Evolutionary conservation across 2,113 vertebrate species (phyloP).

Genomic region (Chelonoidis abingdonii): DNA sequence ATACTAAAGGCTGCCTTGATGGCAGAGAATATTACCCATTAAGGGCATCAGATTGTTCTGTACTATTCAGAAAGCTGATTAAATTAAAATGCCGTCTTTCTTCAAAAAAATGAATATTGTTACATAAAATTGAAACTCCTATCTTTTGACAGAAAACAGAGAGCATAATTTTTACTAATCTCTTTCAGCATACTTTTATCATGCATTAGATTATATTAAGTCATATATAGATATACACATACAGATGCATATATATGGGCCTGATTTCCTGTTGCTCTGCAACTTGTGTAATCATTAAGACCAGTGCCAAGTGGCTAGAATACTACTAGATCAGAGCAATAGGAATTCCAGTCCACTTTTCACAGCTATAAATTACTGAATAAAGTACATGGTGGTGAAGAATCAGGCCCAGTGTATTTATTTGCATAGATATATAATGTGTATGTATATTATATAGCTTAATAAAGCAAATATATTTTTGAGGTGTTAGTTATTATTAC

Average conservation of each 20-base stretch:
- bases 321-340: neutral
- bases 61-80: constrained; percentile 6
- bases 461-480: neutral
- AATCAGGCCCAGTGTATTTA: fast-evolving
- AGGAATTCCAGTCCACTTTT: neutral
- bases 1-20: neutral
- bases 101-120: neutral
- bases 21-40: neutral
- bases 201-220: fast-evolving
- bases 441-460: neutral
- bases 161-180: neutral
- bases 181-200: neutral
- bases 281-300: neutral
- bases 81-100: neutral
- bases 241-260: neutral
- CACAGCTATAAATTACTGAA: neutral
- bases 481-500: too few relatives aligned
- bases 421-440: fast-evolving
- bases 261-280: fast-evolving
- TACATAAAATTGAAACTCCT: neutral
- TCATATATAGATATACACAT: fast-evolving
- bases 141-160: neutral
- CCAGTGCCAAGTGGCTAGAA: neutral
- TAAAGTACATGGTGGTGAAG: fast-evolving
- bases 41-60: constrained; percentile 20